Evolutionary conservation across 2,113 vertebrate genomes (phyloP), one percentile per base, ranked within the genome.

Genomic region (Lophotis ruficrista): DNA sequence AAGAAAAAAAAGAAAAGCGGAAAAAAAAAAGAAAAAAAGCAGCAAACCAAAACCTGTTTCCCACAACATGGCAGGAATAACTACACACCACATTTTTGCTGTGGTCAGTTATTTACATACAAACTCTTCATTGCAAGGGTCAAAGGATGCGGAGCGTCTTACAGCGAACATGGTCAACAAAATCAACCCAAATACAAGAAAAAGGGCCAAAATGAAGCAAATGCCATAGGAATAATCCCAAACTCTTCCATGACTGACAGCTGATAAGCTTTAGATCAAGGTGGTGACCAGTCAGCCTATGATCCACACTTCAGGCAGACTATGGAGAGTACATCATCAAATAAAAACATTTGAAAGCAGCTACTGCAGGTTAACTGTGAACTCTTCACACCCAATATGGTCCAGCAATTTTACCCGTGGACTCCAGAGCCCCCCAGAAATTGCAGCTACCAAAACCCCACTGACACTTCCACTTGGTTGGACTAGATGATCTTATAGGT

Each of bases 111-210:
- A 50, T 38, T 38, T 56, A 41, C 1, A 1, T 4, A 10, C 33
- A 84, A 87, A 81, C 12, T 7, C 20, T 81, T 78, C 14, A 43
- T 7, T 48, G 10, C 30, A 45, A 45, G 17, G 11, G 30, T 71
- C 41, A 51, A 64, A 57, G 31, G 38, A 62, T 2, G 2, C 3
- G 3, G 33, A 72, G 6, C 14, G 24, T 16, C 41, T 85, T 61
- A 28, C 10, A 61, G 48, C 0, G 3, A 70, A 24, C 0, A 0
- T 61, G 12, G 14, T 17, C 20, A 66, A 56, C 12, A 70, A 79
- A 83, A 4, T 12, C 37, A 71, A 41, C 15, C 24, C 27, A 68
- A 64, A 87, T 5, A 48, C 5, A 41, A 68, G n/a, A 37, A 37
- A 7, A 14, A 83, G 6, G 9, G 17, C 4, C 58, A 35, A 90